Evolutionary conservation across 2,888 invertebrate species (phyloP), one percentile per base, ranked within the genome.

Genomic region (Cinara cedri): DNA sequence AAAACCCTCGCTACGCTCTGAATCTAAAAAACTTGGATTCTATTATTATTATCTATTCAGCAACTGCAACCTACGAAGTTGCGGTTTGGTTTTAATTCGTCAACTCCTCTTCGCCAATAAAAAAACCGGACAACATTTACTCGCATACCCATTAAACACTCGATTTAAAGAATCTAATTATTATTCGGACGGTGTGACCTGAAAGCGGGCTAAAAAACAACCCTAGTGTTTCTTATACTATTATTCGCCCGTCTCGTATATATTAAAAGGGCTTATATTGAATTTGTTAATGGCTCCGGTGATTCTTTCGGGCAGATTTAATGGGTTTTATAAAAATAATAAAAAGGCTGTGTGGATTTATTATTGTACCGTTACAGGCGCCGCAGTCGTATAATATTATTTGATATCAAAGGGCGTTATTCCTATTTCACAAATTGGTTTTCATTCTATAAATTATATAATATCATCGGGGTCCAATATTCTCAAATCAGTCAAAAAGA

Each of bases 81-180:
- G 34, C 34, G 6, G 34, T 34, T 34, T 34, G 34, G 3, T 34
- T 34, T 34, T n/a, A n/a, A n/a, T n/a, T n/a, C n/a, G 46, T 66
- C 66, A 1, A 21, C 13, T 26, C 24, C 51, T 13, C 65, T 65
- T 75, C 54, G 54, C 54, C 54, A n/a, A n/a, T n/a, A n/a, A n/a
- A n/a, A n/a, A n/a, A n/a, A n/a, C 44, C 13, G 16, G 62, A 51
- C 74, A 75, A 75, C 63, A 63, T 63, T 54, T 65, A 44, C 54
- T 74, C 65, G 54, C 65, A 65, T 54, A 54, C 54, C 74, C 74
- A 65, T 75, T 75, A 65, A 75, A 75, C 74, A 54, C 74, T 75
- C 65, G 74, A 75, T 75, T 75, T 75, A 75, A 63, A 75, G 54
- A 75, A 63, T 75, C 65, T 75, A 75, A 75, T 75, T 75, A 75